phyloP scores from a whole-genome alignment of 2,113 vertebrate genomes.

The cattle (Bos taurus) region ARS-UCD2.0 NC_037331.1:56240001-56240500 shows the following conservation, averaged over 20 bases:
- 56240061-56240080: background rate
- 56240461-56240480: background rate
- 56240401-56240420: background rate
- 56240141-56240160: background rate
- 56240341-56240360: background rate
- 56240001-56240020: too few species aligned
- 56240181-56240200: background rate
- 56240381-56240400: background rate
- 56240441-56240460: background rate
- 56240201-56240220: background rate
- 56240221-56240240: background rate
- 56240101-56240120: background rate
- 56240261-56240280: background rate
- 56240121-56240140: background rate
- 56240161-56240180: background rate
- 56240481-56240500: accelerated
- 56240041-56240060: background rate
- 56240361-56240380: background rate
- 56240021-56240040: too few species aligned
- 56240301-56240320: background rate
- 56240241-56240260: background rate
- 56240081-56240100: background rate
- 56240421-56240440: background rate
- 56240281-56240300: background rate
- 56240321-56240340: background rate